phyloP scores from a whole-genome alignment of 1,140 invertebrate genomes.

The Sweltsa coloradensis region DNA sequence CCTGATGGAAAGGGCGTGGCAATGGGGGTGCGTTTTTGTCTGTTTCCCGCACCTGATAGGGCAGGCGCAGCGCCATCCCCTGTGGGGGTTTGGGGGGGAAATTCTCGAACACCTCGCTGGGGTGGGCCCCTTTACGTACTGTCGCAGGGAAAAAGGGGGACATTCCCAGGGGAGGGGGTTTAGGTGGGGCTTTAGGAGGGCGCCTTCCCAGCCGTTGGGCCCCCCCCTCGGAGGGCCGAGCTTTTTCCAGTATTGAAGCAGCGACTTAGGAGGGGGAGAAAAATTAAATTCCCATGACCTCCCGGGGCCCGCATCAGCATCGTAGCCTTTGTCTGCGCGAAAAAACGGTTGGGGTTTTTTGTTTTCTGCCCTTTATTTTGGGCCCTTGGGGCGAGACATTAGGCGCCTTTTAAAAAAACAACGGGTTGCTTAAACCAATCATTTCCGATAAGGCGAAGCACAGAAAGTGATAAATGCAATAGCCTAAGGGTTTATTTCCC shows the following conservation, averaged over 20 bases:
- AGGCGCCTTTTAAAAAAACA: too few relatives aligned
- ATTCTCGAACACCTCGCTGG: constrained; percentile 84
- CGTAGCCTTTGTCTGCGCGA: constrained; percentile 61
- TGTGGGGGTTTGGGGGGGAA: constrained; percentile 85
- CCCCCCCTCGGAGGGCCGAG: constrained; percentile 34
- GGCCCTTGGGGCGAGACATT: too few relatives aligned
- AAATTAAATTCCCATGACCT: constrained; percentile 73
- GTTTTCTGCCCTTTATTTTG: too few relatives aligned
- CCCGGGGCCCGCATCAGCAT: constrained; percentile 63
- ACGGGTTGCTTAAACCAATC: too few relatives aligned
- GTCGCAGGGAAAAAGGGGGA: constrained; percentile 88
- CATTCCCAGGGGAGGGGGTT: constrained; percentile 79
- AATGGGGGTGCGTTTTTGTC: constrained; percentile 5
- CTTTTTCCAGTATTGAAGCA: constrained; percentile 77
- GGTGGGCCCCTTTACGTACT: constrained; percentile 86
- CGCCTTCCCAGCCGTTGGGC: constrained; percentile 36
- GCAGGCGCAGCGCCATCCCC: constrained; percentile 88
- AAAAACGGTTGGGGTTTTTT: too few relatives aligned
- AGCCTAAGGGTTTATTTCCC: too few relatives aligned
- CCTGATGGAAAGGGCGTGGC: constrained; percentile 1
- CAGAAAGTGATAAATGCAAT: too few relatives aligned
- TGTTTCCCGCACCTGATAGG: constrained; percentile 68
- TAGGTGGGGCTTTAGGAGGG: constrained; percentile 68
- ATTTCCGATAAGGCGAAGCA: too few relatives aligned
- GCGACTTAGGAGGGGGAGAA: constrained; percentile 64